Base-by-base conservation (phyloP, 2,888 invertebrate genomes). In the Epinotia nisella region DNA sequence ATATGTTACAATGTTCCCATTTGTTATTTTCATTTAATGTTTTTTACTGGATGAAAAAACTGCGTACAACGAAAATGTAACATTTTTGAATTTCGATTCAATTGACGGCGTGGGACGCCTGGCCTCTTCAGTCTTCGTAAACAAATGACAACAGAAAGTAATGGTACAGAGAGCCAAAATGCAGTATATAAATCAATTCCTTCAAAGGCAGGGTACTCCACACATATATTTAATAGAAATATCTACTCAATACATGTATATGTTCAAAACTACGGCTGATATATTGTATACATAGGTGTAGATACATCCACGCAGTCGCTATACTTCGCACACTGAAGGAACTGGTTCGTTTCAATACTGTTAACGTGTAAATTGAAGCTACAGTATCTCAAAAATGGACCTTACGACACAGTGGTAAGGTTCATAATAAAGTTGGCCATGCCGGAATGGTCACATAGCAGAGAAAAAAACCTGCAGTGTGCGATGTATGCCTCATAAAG, bases 1-100 rank as follows among this genome's bases (percentile, higher is more conserved):
- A 94, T 94, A 94, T 93, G 93, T 94, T 92, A 93, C 90, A 93
- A 89, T 94, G 94, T 87, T 94, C 94, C 94, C 94, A 90, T 85
- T 93, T 94, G 90, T 94, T 94, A 88, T 87, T 93, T 86, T 85
- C 86, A 85, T 82, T 81, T 80, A 75, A 79, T 80, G 82, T 85
- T 84, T 84, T 84, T 83, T 83, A 82, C 83, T 85, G 83, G 82
- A 81, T 87, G 88, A 86, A 77, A 76, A 77, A 79, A 76, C 71
- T 76, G 75, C 75, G 74, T 76, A 77, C 80, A 81, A 82, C 79
- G 69, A 77, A 76, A 75, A 65, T 68, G 64, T 66, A 76, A 65
- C 53, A 35, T 75, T 77, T 74, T 69, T 55, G 74, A 79, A 77
- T 79, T 74, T 77, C 55, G 72, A 71, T 68, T 53, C 59, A 77